Conservation (phyloP, 2,113 vertebrate genomes). For the Antidorcas marsupialis region DNA sequence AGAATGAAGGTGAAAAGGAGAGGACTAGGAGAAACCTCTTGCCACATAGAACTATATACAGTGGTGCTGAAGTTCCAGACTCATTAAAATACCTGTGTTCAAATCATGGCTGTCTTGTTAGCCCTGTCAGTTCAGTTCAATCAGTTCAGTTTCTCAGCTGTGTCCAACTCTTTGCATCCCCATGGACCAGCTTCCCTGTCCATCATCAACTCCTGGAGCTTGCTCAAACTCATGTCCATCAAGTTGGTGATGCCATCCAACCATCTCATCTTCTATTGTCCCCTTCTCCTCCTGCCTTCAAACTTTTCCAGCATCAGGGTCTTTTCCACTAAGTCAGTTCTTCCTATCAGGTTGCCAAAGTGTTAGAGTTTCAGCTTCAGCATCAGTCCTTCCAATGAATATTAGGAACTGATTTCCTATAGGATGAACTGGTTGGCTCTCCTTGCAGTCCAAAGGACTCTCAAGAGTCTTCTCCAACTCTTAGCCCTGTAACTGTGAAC, state of each 20-base stretch:
- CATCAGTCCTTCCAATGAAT: background rate
- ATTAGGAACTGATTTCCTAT: background rate
- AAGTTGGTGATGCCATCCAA: background rate
- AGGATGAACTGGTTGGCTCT: background rate
- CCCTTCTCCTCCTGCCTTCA: background rate
- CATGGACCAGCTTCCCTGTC: background rate
- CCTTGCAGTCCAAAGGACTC: background rate
- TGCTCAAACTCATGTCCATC: background rate
- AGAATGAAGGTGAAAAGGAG: background rate
- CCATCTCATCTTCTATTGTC: background rate
- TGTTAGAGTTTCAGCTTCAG: background rate
- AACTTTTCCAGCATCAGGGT: background rate
- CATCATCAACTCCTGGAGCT: background rate
- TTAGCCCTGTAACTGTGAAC: background rate
- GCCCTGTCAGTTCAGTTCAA: background rate
- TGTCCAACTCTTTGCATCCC: background rate
- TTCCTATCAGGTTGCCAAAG: background rate
- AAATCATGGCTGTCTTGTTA: background rate
- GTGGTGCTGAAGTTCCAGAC: background rate
- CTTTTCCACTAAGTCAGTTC: background rate
- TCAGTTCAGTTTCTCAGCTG: background rate
- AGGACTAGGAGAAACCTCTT: background rate
- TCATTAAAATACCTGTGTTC: background rate
- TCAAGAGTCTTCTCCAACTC: background rate
- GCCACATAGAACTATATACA: background rate